Percentiles rank a stretch among this genome's conserved stretches.
Evolutionary conservation across 2,113 vertebrate species (phyloP).

Genomic region (Mirounga angustirostris): DNA sequence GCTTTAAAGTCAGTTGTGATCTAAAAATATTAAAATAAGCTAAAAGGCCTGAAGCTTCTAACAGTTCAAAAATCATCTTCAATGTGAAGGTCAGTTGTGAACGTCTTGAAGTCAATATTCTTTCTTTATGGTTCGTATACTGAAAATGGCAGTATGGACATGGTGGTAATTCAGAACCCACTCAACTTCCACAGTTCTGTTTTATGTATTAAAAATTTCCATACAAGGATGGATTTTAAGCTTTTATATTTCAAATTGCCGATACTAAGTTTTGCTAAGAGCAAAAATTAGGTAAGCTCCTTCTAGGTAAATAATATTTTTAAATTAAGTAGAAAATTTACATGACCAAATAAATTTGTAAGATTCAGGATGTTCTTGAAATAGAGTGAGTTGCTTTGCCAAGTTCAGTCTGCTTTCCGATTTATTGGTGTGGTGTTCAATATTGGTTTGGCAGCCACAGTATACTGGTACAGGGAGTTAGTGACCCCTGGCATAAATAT

Average conservation of each 20-base stretch:
- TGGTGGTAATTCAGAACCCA: neutral
- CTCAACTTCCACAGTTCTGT: neutral
- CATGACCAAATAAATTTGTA: constrained; percentile 36
- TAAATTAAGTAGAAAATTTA: constrained; percentile 51
- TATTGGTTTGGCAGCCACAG: constrained; percentile 6
- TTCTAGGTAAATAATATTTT: constrained; percentile 24
- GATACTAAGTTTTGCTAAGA: constrained; percentile 24
- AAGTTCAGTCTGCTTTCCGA: neutral
- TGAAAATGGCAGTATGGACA: neutral
- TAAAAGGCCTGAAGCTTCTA: neutral
- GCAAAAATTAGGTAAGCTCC: neutral
- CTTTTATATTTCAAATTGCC: constrained; percentile 3
- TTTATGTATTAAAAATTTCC: neutral
- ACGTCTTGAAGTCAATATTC: neutral
- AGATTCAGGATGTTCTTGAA: constrained; percentile 33
- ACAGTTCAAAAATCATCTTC: constrained; percentile 5
- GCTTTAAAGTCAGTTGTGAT: constrained; percentile 1
- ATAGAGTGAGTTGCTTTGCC: constrained; percentile 8
- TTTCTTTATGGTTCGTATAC: neutral
- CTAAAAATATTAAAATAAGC: constrained; percentile 13
- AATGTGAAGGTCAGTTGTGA: neutral
- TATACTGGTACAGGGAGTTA: neutral
- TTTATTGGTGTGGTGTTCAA: constrained; percentile 8
- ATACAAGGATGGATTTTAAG: neutral
- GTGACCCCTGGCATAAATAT: neutral